Evolutionary conservation across 2,113 vertebrate species (phyloP), one percentile per base, ranked within the genome.

Genomic region (Noctilio leporinus): DNA sequence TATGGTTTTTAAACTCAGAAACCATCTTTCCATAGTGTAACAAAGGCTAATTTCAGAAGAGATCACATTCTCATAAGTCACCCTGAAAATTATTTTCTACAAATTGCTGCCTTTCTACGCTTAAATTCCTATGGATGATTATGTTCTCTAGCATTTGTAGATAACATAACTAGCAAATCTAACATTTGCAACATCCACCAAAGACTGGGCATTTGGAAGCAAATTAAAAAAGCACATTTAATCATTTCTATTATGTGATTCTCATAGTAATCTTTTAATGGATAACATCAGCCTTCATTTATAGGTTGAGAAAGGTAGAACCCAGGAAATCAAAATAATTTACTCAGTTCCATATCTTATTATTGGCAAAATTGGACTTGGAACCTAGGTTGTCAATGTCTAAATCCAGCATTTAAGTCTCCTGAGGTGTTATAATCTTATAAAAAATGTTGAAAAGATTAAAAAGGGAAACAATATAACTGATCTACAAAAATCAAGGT

Each of bases 391-490:
- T 76, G 4, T 84, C 72, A 92, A 4, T 67, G 82, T 93, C 26
- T 51, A 94, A 97, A 55, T 51, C 77, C 49, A 86, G n/a, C 22
- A 40, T 69, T 35, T 93, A 93, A 86, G 14, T 95, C 88, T 96
- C 67, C 51, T 72, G 82, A 96, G 94, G 96, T 96, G 95, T 95
- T 91, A 96, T 94, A 97, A 97, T 97, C 95, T 97, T 96, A 94
- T 81, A 35, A 76, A 90, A 96, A 96, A 93, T 73, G 75, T 78
- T 92, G 81, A 96, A 96, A 96, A 96, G 87, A 94, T 96, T 95
- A 84, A 96, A 96, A 94, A 26, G 76, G 72, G 70, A 97, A 97
- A 97, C 81, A 95, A 95, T 73, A 91, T 95, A 96, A 96, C 91
- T 76, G 70, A 62, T 86, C 75, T 65, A 96, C 93, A 75, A 94